Conservation (phyloP, 2,888 invertebrate species). For the Caenorhabditis sp. region DNA sequence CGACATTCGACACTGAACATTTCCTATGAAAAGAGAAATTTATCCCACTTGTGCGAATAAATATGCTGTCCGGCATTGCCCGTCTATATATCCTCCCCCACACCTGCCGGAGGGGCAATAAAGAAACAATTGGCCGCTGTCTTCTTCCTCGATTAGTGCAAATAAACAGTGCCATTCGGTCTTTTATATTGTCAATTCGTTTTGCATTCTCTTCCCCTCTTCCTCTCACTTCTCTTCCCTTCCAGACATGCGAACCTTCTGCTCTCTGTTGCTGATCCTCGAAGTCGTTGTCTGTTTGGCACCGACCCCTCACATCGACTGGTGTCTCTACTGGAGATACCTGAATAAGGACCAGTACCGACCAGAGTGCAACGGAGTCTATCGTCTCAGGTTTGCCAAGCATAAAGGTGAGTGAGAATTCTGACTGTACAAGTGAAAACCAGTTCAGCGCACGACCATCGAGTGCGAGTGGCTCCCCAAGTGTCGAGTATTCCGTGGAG, state of each 20-base stretch:
- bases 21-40: neutral
- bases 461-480: constrained; percentile 10
- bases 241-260: constrained; percentile 16
- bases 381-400: constrained; percentile 53
- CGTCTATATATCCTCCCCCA: constrained; percentile 1
- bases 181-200: too few relatives aligned
- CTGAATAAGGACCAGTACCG: constrained; percentile 55
- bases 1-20: constrained; percentile 1
- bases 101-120: constrained; percentile 4
- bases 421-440: neutral
- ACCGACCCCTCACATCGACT: constrained; percentile 52
- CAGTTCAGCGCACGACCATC: constrained; percentile 31
- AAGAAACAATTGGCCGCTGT: constrained; percentile 34
- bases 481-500: constrained; percentile 28
- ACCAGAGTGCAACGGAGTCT: constrained; percentile 63
- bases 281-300: constrained; percentile 18
- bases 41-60: constrained; percentile 2
- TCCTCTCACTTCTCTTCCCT: neutral
- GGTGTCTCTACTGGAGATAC: constrained; percentile 63
- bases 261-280: neutral
- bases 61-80: neutral
- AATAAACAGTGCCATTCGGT: constrained; percentile 30
- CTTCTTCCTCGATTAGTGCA: constrained; percentile 42
- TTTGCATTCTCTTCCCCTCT: neutral
- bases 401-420: constrained; percentile 35